Base-by-base conservation (phyloP, 2,113 vertebrate species). In the Erythrolamprus reginae region DNA sequence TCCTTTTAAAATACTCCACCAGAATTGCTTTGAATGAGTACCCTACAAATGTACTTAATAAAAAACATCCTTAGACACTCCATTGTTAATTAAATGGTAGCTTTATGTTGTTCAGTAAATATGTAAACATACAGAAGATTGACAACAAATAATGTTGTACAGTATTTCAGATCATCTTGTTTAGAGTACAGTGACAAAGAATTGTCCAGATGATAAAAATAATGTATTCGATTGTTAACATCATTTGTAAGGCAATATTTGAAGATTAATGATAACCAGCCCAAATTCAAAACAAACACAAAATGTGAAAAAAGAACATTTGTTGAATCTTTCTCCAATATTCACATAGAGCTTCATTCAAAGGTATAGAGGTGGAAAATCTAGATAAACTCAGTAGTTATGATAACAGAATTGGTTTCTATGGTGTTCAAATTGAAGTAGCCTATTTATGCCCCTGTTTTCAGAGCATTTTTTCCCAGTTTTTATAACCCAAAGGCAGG, bases 91-190 rank as follows among this genome's bases (percentile, higher is more conserved):
- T 86, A 53, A 70, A 3, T 90, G 24, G 15, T 65, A 98, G 98
- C 95, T 98, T 98, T 90, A 98, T 98, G 95, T 98, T 99, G 96
- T 98, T 99, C 89, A 99, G 92, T 84, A 99, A 97, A 95, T 98
- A 99, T 90, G 98, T 17, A 96, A 94, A 99, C 97, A 96, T 99
- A 98, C 94, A 99, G 96, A 93, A 98, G 96, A 96, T 99, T 99
- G 95, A 99, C 96, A 23, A 97, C 85, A 92, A 99, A 96, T 95
- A 99, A 99, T n/a, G 98, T 97, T 10, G 97, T 96, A n/a, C n/a
- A n/a, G n/a, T n/a, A 87, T 99, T 99, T 99, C 99, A 99, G 91
- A 99, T 97, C 98, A 99, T 96, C 83, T 99, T 97, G 90, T 99
- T 99, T 96, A 99, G 97, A 94, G 98, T 98, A 95, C 99, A 99